Evolutionary conservation across 2,113 vertebrate genomes (phyloP), one percentile per base, ranked within the genome.

Genomic region (Aphyosemion australe): DNA sequence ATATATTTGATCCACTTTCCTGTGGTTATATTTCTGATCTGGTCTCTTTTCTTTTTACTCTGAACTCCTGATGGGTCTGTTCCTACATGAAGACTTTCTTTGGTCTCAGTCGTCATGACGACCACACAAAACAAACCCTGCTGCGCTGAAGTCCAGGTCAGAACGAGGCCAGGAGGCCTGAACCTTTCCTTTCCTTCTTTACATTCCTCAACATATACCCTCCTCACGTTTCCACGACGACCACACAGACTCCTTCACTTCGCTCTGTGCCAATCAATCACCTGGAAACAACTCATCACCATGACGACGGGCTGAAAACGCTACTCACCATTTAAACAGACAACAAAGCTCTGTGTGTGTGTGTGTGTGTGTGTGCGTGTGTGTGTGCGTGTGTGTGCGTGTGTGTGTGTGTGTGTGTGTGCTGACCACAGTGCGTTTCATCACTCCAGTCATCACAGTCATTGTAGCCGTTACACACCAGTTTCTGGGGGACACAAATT

Each of bases 371-470:
- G 65, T 45, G 26, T 31, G 59, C 61, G 49, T 21, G 67, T 20
- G 51, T 54, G 54, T 47, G 20, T 57, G 41, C 51, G 65, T 74
- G 55, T 58, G 69, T 46, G 62, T 19, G 50, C 43, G 69, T 56
- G 56, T 12, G 53, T 47, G 61, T 0, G 37, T 43, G 42, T 63
- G 61, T 34, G 65, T 20, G 47, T 26, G 34, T 12, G 39, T 19
- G 69, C 93, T 77, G 91, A 97, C 96, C 94, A 69, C 97, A 99
- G 50, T 93, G 90, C 1, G 92, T 73, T 67, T 98, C 97, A 5
- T 99, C 97, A 8, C 97, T 98, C 97, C 97, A 98, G 61, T 98
- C 97, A 19, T 93, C 93, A 9, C 97, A 99, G 90, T 99, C 97
- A 0, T 98, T 98, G 92, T 95, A 95, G 46, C 97, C 94, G 2